Percentiles rank a stretch among this genome's conserved stretches.
Conservation (phyloP, 2,113 vertebrate genomes). For the Shinisaurus crocodilurus region DNA sequence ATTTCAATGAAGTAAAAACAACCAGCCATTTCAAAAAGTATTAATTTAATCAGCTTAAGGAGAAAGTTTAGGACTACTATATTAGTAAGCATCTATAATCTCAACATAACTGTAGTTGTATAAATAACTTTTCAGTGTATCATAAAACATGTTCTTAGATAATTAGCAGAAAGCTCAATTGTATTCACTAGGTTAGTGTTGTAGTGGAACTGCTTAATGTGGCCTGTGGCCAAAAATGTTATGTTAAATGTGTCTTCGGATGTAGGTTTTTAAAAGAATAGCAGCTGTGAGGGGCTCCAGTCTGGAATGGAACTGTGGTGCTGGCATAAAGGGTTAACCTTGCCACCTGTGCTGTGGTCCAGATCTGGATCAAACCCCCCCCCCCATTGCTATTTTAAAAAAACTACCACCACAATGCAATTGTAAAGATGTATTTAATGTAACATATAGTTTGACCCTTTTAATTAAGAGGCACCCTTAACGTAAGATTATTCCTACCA, state of each 20-base stretch:
- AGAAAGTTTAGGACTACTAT: slow-evolving; percentile 68
- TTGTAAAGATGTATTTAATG: not conserved
- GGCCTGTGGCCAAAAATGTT: slow-evolving; percentile 43
- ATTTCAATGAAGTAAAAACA: slow-evolving; percentile 52
- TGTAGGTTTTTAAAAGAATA: no score
- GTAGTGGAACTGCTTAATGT: slow-evolving; percentile 52
- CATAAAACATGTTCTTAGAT: slow-evolving; percentile 73
- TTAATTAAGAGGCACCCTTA: slow-evolving; percentile 50
- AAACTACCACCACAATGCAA: not conserved
- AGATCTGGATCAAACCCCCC: not conserved
- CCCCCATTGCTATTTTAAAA: not conserved
- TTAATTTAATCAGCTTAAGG: slow-evolving; percentile 55
- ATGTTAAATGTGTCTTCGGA: not conserved
- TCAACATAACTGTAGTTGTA: slow-evolving; percentile 75
- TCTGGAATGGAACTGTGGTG: not conserved
- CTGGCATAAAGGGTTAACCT: not conserved
- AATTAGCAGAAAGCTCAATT: slow-evolving; percentile 73
- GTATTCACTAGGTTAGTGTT: slow-evolving; percentile 63
- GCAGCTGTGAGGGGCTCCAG: not conserved
- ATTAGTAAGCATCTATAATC: slow-evolving; percentile 75
- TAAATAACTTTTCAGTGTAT: slow-evolving; percentile 76
- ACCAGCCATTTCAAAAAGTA: slow-evolving; percentile 37
- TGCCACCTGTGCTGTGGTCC: not conserved
- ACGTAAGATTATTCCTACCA: slow-evolving; percentile 12
- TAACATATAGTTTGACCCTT: slow-evolving; percentile 31